A percentile compares a stretch with the other conserved stretches of the same genome.
Conservation (phyloP, 2,797 vertebrate species). For the Brachyrhaphis roseni region DNA sequence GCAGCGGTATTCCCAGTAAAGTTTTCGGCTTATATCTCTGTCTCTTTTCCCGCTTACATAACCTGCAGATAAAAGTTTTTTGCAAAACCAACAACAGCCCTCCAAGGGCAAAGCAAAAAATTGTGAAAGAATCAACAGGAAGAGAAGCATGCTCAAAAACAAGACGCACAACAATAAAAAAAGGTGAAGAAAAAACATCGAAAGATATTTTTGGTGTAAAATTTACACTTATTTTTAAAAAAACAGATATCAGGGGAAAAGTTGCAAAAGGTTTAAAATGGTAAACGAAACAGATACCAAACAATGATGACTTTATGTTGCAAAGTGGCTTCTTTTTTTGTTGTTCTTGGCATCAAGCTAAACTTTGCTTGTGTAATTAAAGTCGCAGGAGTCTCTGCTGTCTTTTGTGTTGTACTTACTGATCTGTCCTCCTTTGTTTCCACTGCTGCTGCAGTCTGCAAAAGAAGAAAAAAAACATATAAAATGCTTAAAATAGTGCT, state of each 20-base stretch:
- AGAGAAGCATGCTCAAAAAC: slow-evolving; percentile 8
- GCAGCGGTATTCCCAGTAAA: slow-evolving; percentile 18
- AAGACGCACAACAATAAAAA: slow-evolving; percentile 4
- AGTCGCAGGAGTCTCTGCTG: slow-evolving; percentile 44
- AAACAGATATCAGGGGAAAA: not conserved
- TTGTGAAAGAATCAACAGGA: slow-evolving; percentile 20
- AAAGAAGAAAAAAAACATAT: not conserved
- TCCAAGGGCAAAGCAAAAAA: slow-evolving; percentile 13
- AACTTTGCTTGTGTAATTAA: slow-evolving; percentile 45
- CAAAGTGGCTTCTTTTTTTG: not conserved
- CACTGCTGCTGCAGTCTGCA: slow-evolving; percentile 20
- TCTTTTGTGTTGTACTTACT: slow-evolving; percentile 43
- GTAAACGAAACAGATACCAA: not conserved
- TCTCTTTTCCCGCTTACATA: slow-evolving; percentile 12
- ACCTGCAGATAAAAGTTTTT: slow-evolving; percentile 15
- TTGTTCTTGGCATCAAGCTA: slow-evolving; percentile 32
- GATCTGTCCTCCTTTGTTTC: slow-evolving; percentile 54
- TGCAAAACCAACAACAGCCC: not conserved
- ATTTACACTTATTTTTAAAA: not conserved
- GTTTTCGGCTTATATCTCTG: slow-evolving; percentile 6
- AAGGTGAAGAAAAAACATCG: not conserved
- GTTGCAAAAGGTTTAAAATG: not conserved
- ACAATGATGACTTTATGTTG: slow-evolving; percentile 7
- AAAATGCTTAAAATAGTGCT: slow-evolving; percentile 58
- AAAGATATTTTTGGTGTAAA: not conserved